These are phyloP conservation scores for Grammomys surdaster DNA, from an alignment of 2,113 vertebrate species.

Conservation along the genomic window DNA sequence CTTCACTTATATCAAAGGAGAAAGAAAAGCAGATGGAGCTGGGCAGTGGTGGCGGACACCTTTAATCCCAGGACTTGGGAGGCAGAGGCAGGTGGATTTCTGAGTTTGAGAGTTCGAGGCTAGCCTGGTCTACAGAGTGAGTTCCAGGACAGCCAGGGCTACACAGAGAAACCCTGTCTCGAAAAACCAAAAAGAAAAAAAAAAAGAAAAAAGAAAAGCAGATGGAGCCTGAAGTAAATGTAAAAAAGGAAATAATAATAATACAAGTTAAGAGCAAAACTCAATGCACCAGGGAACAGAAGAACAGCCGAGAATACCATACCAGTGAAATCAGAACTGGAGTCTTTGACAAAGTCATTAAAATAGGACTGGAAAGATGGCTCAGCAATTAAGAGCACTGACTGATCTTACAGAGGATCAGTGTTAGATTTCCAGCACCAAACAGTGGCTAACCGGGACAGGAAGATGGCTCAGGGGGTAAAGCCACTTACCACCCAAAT, in stretches of 20 bases:
- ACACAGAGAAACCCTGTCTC: no score
- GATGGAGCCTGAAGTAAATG: not conserved
- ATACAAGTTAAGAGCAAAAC: not conserved
- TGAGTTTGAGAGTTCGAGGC: no score
- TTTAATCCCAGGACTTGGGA: no score
- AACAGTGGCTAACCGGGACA: not conserved
- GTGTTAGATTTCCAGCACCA: not conserved
- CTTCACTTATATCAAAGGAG: not conserved
- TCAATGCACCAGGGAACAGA: not conserved
- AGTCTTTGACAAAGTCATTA: not conserved
- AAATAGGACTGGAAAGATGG: not conserved
- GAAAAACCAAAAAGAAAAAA: no score
- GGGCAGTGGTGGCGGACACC: no score
- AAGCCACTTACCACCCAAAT: not conserved
- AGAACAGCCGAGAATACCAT: not conserved
- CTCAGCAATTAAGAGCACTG: not conserved
- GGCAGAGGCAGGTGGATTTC: no score
- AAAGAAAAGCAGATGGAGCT: no score
- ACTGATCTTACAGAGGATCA: not conserved
- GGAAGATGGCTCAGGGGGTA: not conserved
- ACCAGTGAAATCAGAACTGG: not conserved
- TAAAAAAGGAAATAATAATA: not conserved
- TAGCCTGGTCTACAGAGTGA: no score
- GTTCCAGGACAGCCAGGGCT: no score
- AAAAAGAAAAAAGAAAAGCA: not conserved